phyloP scores from a whole-genome alignment of 2,113 vertebrate species.

The Lontra canadensis region DNA sequence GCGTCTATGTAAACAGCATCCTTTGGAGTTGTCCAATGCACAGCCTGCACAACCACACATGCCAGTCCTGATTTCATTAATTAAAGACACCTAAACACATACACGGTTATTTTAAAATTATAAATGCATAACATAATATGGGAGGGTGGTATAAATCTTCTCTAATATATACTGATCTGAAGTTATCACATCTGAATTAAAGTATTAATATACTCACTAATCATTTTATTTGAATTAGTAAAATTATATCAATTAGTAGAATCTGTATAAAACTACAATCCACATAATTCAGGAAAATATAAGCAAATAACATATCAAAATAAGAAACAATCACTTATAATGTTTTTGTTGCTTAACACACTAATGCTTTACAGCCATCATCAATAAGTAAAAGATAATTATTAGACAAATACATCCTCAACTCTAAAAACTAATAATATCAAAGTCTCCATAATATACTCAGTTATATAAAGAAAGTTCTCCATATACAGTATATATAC shows the following conservation, averaged over 20 bases:
- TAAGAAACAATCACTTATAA: neutral
- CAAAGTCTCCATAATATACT: neutral
- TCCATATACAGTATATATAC: neutral
- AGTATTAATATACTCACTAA: neutral
- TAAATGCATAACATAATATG: neutral
- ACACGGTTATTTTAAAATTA: conserved; percentile 7
- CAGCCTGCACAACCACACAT: neutral
- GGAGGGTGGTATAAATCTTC: neutral
- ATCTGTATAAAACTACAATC: neutral
- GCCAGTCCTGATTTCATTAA: neutral
- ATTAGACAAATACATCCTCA: neutral
- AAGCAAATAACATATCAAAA: conserved; percentile 10
- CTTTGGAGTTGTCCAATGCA: neutral
- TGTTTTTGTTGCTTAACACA: neutral
- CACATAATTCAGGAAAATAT: conserved; percentile 25
- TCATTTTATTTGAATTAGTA: conserved; percentile 23
- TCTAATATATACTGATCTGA: neutral
- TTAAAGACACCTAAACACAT: neutral
- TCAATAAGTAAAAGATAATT: neutral
- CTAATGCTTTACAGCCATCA: neutral
- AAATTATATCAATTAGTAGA: conserved; percentile 32
- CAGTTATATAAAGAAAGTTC: neutral
- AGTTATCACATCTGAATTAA: conserved; percentile 42
- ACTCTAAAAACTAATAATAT: neutral
- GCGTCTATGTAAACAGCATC: neutral